phyloP scores from a whole-genome alignment of 2,113 vertebrate genomes.

The Atractosteus spatula region DNA sequence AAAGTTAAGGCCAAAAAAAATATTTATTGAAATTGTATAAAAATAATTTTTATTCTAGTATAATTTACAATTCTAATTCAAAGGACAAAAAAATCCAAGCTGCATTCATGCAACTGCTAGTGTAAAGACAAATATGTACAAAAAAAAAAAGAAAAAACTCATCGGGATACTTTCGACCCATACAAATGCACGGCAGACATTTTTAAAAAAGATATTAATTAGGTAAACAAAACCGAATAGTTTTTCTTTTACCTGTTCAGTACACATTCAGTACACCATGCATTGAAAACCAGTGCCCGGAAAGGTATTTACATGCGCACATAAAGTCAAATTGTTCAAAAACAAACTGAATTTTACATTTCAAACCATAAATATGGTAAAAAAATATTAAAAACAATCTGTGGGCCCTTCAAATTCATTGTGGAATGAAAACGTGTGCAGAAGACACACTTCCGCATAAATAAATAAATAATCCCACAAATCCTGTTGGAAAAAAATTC shows the following conservation, averaged over 20 bases:
- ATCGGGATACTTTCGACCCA: conserved; percentile 27
- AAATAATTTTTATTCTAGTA: conserved; percentile 65
- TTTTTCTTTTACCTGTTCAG: conserved; percentile 42
- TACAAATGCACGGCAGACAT: conserved; percentile 44
- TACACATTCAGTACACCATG: conserved; percentile 61
- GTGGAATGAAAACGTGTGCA: conserved; percentile 73
- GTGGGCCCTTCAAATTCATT: conserved; percentile 61
- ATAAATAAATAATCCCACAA: conserved; percentile 88
- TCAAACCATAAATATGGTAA: conserved; percentile 62
- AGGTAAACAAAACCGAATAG: conserved; percentile 21
- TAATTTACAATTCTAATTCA: conserved; percentile 70
- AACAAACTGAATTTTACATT: conserved; percentile 43
- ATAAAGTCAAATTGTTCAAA: conserved; percentile 44
- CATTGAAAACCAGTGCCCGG: conserved; percentile 61
- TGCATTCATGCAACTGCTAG: conserved; percentile 53
- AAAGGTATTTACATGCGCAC: conserved; percentile 56
- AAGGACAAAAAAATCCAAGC: conserved; percentile 54
- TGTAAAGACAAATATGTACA: conserved; percentile 32
- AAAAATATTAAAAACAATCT: conserved; percentile 56
- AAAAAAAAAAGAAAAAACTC: conserved; percentile 16
- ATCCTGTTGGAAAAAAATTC: conserved; percentile 39
- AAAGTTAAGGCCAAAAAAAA: conserved; percentile 58
- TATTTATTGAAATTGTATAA: conserved; percentile 80
- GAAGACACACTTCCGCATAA: conserved; percentile 68
- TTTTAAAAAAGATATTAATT: background rate